phyloP scores from a whole-genome alignment of 2,888 invertebrate genomes.

The Leucozona laternaria region DNA sequence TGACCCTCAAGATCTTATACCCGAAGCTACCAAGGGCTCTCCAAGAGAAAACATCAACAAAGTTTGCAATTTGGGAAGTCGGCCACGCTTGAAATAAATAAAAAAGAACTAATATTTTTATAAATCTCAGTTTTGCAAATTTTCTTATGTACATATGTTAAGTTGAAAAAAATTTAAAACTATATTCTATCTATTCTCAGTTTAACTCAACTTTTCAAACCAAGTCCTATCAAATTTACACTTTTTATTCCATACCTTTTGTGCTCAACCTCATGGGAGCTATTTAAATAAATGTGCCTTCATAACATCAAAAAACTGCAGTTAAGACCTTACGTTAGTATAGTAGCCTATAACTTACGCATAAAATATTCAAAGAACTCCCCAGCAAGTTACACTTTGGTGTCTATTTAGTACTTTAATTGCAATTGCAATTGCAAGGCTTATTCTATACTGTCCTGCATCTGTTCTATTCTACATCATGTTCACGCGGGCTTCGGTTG shows the following conservation, averaged over 20 bases:
- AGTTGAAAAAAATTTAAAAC: no score
- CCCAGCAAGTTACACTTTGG: background rate
- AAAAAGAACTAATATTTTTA: no score
- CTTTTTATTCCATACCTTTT: background rate
- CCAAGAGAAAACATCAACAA: no score
- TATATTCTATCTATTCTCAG: background rate
- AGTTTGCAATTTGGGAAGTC: no score
- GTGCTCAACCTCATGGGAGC: background rate
- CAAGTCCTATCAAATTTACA: background rate
- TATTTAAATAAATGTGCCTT: background rate
- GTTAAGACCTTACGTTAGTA: background rate
- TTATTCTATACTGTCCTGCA: background rate
- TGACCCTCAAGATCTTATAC: no score
- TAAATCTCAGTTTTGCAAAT: no score
- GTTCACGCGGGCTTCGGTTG: background rate
- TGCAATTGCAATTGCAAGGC: background rate
- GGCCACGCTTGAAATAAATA: no score
- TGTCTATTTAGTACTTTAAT: background rate
- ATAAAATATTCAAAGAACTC: background rate
- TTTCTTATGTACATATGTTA: no score
- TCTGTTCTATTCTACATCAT: background rate
- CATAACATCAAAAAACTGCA: constrained; percentile 1
- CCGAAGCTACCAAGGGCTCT: no score
- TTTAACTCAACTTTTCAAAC: background rate
- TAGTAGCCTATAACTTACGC: background rate